phyloP scores from a whole-genome alignment of 1,140 invertebrate species.

The Cotesia chilonis region DNA sequence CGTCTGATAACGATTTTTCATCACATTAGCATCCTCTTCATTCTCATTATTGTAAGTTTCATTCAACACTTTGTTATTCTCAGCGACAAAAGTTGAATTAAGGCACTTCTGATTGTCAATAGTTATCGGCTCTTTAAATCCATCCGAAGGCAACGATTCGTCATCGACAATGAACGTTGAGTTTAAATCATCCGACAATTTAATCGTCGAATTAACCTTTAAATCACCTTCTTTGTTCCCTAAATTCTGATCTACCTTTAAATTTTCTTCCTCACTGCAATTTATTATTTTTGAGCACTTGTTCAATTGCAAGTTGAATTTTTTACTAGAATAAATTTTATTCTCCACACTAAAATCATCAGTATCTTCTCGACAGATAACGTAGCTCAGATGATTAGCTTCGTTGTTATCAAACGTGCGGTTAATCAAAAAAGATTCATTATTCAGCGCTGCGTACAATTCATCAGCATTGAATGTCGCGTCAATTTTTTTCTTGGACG shows the following conservation, averaged over 20 bases:
- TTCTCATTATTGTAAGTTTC: slow-evolving; percentile 2
- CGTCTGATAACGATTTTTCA: slow-evolving; percentile 47
- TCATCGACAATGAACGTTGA: too few relatives aligned
- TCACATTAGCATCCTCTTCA: slow-evolving; percentile 22
- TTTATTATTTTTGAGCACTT: slow-evolving; percentile 33
- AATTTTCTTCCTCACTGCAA: slow-evolving; percentile 31
- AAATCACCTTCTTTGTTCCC: background rate
- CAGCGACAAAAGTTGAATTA: slow-evolving; percentile 22
- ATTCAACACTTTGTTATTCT: background rate
- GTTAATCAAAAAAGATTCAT: background rate
- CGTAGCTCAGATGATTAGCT: background rate
- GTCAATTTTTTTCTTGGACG: background rate
- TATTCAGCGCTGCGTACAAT: slow-evolving; percentile 42
- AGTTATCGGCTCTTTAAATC: too few relatives aligned
- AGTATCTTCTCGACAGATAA: background rate
- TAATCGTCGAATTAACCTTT: too few relatives aligned
- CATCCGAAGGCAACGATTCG: too few relatives aligned
- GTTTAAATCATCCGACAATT: too few relatives aligned
- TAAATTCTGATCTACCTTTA: too few relatives aligned
- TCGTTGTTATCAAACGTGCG: slow-evolving; percentile 10
- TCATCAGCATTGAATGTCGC: slow-evolving; percentile 17
- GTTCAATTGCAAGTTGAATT: slow-evolving; percentile 38
- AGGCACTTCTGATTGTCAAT: background rate
- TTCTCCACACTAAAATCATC: background rate
- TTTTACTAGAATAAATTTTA: background rate